Evolutionary conservation across 92 coral and sea anemone genomes (phyloP).

Genomic region (Diadumene lineata): DNA sequence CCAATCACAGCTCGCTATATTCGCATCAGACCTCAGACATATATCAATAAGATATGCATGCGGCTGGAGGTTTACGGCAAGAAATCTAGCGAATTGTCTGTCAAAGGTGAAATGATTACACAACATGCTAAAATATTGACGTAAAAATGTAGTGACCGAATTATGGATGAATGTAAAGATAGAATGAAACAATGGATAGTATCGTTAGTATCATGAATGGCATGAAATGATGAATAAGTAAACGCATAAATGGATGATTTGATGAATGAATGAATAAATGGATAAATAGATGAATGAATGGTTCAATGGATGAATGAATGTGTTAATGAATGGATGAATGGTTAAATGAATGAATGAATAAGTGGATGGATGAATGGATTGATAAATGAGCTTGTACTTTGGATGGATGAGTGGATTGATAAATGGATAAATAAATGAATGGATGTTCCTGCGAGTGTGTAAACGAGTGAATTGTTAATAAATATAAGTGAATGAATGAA

Average conservation of each 20-base stretch:
- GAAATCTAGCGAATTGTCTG: neutral
- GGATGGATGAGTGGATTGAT: neutral
- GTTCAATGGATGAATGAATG: neutral
- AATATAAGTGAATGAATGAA: neutral
- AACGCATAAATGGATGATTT: neutral
- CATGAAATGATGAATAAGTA: neutral
- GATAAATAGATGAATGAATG: neutral
- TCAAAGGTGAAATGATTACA: neutral
- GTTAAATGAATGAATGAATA: neutral
- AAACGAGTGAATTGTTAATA: neutral
- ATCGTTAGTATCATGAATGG: too few relatives aligned
- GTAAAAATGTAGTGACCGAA: neutral
- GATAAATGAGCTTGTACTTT: neutral
- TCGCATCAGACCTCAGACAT: conserved; percentile 36
- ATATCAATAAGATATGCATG: conserved; percentile 36
- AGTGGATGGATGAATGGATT: neutral
- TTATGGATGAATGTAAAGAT: neutral
- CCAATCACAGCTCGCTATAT: conserved; percentile 28
- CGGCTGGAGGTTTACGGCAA: conserved; percentile 43
- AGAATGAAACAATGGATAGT: neutral
- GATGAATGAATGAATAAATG: neutral
- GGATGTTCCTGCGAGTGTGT: neutral
- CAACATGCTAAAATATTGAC: neutral
- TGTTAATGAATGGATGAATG: neutral
- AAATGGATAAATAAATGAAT: neutral